Conservation (phyloP, 2,113 vertebrate genomes). For the Callipepla californica region DNA sequence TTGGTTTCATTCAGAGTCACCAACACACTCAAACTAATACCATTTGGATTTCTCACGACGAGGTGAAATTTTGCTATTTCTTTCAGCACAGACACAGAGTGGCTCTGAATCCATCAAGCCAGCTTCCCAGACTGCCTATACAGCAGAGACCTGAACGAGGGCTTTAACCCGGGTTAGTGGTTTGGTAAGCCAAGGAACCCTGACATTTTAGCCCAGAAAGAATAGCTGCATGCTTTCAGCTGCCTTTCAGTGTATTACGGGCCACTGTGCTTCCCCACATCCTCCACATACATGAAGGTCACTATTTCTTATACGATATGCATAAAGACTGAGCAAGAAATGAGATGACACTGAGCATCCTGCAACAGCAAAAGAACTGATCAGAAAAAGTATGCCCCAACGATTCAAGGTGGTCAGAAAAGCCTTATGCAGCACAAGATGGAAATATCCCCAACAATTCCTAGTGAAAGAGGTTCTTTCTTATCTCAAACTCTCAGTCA, state of each 20-base stretch:
- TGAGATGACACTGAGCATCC: background rate
- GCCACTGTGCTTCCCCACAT: background rate
- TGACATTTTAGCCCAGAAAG: background rate
- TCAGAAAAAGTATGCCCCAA: background rate
- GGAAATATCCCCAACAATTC: background rate
- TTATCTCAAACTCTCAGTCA: background rate
- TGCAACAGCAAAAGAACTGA: background rate
- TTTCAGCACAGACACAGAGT: background rate
- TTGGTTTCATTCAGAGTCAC: conserved; percentile 30
- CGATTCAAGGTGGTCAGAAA: background rate
- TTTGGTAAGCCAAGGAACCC: background rate
- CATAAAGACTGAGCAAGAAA: background rate
- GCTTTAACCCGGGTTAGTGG: background rate
- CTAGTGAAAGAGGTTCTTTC: background rate
- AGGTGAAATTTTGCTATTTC: background rate
- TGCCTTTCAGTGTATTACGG: background rate
- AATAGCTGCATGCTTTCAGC: background rate
- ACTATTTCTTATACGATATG: background rate
- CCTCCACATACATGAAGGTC: background rate
- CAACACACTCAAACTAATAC: background rate
- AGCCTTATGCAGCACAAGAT: background rate
- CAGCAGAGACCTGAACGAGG: background rate
- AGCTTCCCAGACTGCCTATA: background rate
- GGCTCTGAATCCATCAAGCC: background rate
- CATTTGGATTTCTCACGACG: background rate